Evolutionary conservation across 2,888 invertebrate genomes (phyloP).

Genomic region (Rotaria socialis): DNA sequence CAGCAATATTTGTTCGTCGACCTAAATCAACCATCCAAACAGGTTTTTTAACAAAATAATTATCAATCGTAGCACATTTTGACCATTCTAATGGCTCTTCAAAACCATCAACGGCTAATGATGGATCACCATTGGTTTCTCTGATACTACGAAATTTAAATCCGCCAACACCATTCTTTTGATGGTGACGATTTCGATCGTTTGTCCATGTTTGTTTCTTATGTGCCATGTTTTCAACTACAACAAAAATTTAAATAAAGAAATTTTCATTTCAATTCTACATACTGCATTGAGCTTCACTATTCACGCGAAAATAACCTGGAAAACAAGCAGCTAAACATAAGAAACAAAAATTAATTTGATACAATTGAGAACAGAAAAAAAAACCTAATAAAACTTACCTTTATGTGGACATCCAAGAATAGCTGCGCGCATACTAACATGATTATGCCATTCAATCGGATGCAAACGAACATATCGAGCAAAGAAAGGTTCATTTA

Average conservation of each 20-base stretch:
- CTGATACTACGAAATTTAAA: constrained; percentile 53
- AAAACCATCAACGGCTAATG: constrained; percentile 62
- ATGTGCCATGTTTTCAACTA: constrained; percentile 63
- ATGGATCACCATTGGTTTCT: constrained; percentile 51
- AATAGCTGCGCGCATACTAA: constrained; percentile 62
- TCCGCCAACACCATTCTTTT: constrained; percentile 52
- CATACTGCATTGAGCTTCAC: constrained; percentile 59
- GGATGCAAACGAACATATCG: constrained; percentile 62
- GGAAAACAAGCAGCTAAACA: constrained; percentile 59
- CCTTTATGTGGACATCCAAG: constrained; percentile 59
- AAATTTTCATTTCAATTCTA: not conserved
- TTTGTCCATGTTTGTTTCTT: constrained; percentile 63
- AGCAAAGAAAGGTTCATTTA: constrained; percentile 62
- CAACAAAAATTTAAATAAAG: not conserved
- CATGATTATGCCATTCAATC: constrained; percentile 61
- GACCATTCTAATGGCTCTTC: constrained; percentile 55
- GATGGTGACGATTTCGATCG: constrained; percentile 49
- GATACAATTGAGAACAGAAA: too few relatives aligned
- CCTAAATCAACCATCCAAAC: constrained; percentile 63
- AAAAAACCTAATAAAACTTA: not conserved
- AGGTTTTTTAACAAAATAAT: constrained; percentile 62
- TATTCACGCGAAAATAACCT: constrained; percentile 62
- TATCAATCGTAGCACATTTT: constrained; percentile 62
- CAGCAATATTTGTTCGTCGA: constrained; percentile 57
- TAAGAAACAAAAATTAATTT: too few relatives aligned